These are phyloP conservation scores for Scylla paramamosain DNA, from an alignment of 1,140 invertebrate species.

Conservation along the genomic window DNA sequence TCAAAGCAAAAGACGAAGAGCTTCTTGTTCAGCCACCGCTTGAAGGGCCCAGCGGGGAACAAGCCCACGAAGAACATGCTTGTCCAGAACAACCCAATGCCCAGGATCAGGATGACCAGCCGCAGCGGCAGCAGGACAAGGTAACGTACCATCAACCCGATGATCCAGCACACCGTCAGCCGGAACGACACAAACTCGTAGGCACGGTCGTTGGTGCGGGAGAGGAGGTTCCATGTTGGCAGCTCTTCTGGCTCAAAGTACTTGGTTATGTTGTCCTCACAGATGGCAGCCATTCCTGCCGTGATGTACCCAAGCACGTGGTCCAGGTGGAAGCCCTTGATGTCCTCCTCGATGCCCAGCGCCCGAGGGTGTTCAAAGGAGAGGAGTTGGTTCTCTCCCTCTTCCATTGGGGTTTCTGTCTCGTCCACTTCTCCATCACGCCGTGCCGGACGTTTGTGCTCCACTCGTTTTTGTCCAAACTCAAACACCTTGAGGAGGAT, in stretches of 20 bases:
- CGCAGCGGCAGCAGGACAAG: slow-evolving; percentile 92
- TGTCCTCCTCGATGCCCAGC: slow-evolving; percentile 61
- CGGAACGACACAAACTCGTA: slow-evolving; percentile 96
- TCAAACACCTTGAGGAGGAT: slow-evolving; percentile 69
- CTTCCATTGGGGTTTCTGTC: slow-evolving; percentile 29
- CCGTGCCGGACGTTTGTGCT: slow-evolving; percentile 48
- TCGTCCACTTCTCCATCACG: slow-evolving; percentile 47
- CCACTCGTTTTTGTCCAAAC: slow-evolving; percentile 70
- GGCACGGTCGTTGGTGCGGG: slow-evolving; percentile 74
- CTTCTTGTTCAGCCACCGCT: slow-evolving; percentile 88
- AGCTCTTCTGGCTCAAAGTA: slow-evolving; percentile 75
- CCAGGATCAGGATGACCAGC: slow-evolving; percentile 87
- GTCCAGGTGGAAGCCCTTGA: slow-evolving; percentile 71
- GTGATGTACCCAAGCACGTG: slow-evolving; percentile 71
- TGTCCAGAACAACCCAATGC: slow-evolving; percentile 83
- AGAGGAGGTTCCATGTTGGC: slow-evolving; percentile 73
- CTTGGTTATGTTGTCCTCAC: slow-evolving; percentile 70
- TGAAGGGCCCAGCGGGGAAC: slow-evolving; percentile 87
- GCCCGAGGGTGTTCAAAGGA: slow-evolving; percentile 59
- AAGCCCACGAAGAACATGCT: slow-evolving; percentile 91
- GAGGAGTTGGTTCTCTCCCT: neutral
- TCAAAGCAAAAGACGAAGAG: slow-evolving; percentile 94
- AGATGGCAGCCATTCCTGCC: slow-evolving; percentile 74
- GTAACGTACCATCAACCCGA: slow-evolving; percentile 93
- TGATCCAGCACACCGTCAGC: slow-evolving; percentile 93